Evolutionary conservation across 2,888 invertebrate species (phyloP).

Genomic region (Cephus pygmeus): DNA sequence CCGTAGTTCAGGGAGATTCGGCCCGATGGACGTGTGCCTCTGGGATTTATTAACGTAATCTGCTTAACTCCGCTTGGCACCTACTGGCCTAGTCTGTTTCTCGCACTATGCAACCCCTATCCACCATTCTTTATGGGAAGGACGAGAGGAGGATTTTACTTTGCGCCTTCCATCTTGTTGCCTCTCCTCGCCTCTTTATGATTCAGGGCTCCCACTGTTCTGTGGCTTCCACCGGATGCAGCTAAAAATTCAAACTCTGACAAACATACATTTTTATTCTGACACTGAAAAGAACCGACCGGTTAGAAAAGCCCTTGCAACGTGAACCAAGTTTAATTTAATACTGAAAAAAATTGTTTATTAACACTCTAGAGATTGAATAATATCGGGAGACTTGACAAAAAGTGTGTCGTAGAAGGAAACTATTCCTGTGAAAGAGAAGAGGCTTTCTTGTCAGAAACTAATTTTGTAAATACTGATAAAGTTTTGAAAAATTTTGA

Average conservation of each 20-base stretch:
- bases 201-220: slow-evolving; percentile 25
- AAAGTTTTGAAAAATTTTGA: slow-evolving; percentile 23
- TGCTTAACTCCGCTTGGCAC: slow-evolving; percentile 49
- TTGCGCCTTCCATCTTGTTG: slow-evolving; percentile 17
- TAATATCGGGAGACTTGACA: not conserved
- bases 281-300: not conserved
- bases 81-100: slow-evolving; percentile 29
- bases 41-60: slow-evolving; percentile 58
- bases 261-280: not conserved
- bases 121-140: slow-evolving; percentile 30
- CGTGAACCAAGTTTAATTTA: not conserved
- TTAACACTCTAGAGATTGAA: not conserved
- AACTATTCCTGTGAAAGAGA: slow-evolving; percentile 11
- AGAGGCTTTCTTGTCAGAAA: slow-evolving; percentile 26
- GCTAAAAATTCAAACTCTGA: not conserved
- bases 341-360: not conserved
- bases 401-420: not conserved
- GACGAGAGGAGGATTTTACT: slow-evolving; percentile 29
- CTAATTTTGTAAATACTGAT: slow-evolving; percentile 39
- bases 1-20: slow-evolving; percentile 34
- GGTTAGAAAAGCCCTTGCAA: not conserved
- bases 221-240: not conserved
- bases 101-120: slow-evolving; percentile 23
- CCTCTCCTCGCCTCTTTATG: slow-evolving; percentile 13
- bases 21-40: slow-evolving; percentile 44